phyloP scores from a whole-genome alignment of 2,113 vertebrate species.

The Erythrolamprus reginae region DNA sequence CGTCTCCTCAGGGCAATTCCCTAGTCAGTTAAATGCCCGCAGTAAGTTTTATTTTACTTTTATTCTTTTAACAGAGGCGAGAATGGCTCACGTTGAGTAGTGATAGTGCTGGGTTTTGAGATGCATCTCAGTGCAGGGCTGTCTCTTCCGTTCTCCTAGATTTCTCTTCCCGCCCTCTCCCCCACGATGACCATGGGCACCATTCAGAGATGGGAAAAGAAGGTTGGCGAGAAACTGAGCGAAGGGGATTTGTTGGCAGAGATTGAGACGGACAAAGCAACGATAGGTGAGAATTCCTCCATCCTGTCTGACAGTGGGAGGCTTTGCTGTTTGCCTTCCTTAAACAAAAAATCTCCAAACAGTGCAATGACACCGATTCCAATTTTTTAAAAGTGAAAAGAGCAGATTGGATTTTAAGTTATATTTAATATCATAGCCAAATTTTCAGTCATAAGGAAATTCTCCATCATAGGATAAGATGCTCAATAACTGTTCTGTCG shows the following conservation, averaged over 20 bases:
- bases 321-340: background rate
- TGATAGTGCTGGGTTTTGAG: background rate
- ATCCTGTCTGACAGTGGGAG: background rate
- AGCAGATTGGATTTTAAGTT: no score
- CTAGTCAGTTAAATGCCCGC: no score
- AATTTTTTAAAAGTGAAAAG: no score
- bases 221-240: constrained; percentile 91
- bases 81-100: background rate
- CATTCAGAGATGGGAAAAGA: constrained; percentile 98
- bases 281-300: constrained; percentile 80
- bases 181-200: constrained; percentile 99
- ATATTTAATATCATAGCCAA: no score
- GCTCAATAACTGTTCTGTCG: no score
- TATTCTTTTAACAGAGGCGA: constrained; percentile 6
- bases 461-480: no score
- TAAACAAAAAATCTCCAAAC: no score
- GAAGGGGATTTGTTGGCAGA: constrained; percentile 96
- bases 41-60: background rate
- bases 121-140: background rate
- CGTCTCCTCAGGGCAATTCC: background rate
- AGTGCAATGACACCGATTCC: no score
- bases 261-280: constrained; percentile 98
- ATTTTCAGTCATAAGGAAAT: no score
- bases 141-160: constrained; percentile 62
- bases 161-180: constrained; percentile 90